Percentiles rank a stretch among this genome's conserved stretches.
Evolutionary conservation across 2,113 vertebrate genomes (phyloP).

Genomic region (Charina bottae): DNA sequence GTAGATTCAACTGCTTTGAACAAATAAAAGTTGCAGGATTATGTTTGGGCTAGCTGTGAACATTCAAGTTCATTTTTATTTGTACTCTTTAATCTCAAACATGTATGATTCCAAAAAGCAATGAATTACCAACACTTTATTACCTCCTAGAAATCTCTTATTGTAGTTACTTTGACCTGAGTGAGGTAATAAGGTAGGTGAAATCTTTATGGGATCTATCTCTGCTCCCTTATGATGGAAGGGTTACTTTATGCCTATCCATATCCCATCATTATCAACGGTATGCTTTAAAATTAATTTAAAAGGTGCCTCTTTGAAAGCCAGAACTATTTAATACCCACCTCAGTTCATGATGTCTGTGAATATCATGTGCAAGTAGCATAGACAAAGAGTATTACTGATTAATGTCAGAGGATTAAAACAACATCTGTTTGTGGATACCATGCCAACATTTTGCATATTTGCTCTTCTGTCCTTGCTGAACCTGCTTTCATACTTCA

Average conservation of each 20-base stretch:
- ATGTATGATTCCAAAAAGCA: fast-evolving
- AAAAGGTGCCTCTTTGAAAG: background rate
- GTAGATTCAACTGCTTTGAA: background rate
- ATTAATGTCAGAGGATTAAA: constrained; percentile 9
- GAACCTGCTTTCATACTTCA: background rate
- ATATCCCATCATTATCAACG: background rate
- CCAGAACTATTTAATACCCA: background rate
- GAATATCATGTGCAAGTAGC: background rate
- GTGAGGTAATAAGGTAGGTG: background rate
- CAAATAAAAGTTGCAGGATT: constrained; percentile 2
- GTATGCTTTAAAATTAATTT: background rate
- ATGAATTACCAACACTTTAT: background rate
- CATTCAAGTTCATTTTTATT: constrained; percentile 11
- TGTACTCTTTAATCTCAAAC: background rate
- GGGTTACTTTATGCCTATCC: background rate
- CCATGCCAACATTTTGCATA: background rate
- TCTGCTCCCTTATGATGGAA: background rate
- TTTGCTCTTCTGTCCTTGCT: background rate
- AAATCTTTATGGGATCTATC: background rate
- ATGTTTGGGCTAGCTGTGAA: background rate
- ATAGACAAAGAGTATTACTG: constrained; percentile 2
- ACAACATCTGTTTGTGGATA: constrained; percentile 5
- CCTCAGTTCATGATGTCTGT: background rate
- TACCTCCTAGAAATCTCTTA: background rate
- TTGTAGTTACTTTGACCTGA: background rate